Evolutionary conservation across 2,113 vertebrate species (phyloP), one percentile per base, ranked within the genome.

Genomic region (Grammomys surdaster): DNA sequence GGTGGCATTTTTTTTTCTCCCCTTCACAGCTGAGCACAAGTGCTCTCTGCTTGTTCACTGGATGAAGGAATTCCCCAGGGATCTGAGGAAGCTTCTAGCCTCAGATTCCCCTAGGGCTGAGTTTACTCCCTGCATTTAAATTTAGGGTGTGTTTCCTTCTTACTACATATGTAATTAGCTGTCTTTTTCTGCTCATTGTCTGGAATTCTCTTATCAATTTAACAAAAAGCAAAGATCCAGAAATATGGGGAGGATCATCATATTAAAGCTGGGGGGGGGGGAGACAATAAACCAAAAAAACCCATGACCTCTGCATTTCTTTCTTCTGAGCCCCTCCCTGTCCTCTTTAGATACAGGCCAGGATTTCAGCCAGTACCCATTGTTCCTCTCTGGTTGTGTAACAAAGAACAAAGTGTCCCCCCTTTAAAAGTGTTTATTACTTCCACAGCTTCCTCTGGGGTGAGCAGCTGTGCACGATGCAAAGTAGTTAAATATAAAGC

Each of bases 391-490:
- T 31, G 46, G 73, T 63, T 95, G 86, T 91, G 56, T 43, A 58
- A 84, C 94, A 76, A 63, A 93, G 97, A 96, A 98, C 98, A 97
- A 60, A 94, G 65, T 97, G 98, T 98, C 96, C 96, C 82, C 89
- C 85, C 81, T 96, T 94, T 88, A 6, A 72, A 96, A 91, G 84
- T 92, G 80, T 97, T 97, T 97, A 97, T 98, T 95, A 92, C 98
- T 97, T 97, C 98, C 96, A 54, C 89, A 28, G 58, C 91, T 97
- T 98, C 98, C 97, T 95, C 20, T 90, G 82, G 40, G 80, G 89
- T 54, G 78, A 93, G 93, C 97, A 97, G 97, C 97, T 97, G 97
- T 56, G 87, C 82, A 80, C 69, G 76, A 86, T 92, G 92, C 73
- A 96, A 78, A 96, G 80, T 80, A n/a, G 63, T 92, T 84, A 87